Conservation (phyloP, 2,797 vertebrate species). For the Erpetoichthys calabaricus region DNA sequence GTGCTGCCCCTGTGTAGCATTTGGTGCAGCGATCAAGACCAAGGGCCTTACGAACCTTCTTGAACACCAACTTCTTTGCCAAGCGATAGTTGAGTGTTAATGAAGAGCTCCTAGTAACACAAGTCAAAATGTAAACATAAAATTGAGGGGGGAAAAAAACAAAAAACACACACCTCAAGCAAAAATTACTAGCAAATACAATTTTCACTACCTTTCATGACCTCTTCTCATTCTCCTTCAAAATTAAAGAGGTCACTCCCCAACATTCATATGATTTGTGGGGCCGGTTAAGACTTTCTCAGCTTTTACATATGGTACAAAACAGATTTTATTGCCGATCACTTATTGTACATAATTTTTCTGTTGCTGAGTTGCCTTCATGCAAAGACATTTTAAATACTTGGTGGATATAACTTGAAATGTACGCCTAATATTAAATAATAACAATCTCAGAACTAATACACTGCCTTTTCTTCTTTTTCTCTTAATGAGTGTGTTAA, state of each 20-base stretch:
- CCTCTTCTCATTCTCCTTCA: no score
- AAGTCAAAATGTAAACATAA: no score
- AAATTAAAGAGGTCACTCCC: no score
- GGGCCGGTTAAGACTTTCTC: neutral
- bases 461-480: no score
- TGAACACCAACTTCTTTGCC: constrained; percentile 72
- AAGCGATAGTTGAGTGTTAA: constrained; percentile 58
- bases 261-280: rapidly evolving
- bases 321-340: neutral
- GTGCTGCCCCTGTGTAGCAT: constrained; percentile 72
- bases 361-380: no score
- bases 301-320: neutral
- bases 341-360: no score
- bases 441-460: no score
- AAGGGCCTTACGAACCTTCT: constrained; percentile 63
- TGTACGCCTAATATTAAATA: no score
- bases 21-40: constrained; percentile 71
- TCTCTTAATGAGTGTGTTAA: no score
- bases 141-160: neutral
- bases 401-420: no score
- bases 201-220: no score
- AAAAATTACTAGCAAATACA: neutral
- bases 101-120: constrained; percentile 25
- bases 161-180: neutral
- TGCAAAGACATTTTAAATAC: no score